Evolutionary conservation across 2,797 vertebrate genomes (phyloP).

Genomic region (Otolemur crassicaudatus): DNA sequence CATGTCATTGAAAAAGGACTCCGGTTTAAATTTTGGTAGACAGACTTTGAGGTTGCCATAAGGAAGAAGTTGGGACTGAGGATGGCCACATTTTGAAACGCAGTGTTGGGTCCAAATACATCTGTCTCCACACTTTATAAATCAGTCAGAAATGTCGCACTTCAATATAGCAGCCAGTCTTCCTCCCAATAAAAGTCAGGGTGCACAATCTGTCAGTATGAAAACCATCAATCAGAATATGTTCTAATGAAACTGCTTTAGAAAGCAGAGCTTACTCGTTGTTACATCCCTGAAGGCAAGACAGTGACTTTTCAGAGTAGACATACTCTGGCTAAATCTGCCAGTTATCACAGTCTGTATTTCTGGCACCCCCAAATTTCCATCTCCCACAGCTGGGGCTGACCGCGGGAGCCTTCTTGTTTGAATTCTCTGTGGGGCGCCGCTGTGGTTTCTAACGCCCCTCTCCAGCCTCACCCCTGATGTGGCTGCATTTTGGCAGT

Average conservation of each 20-base stretch:
- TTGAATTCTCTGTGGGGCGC: not conserved
- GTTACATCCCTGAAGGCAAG: not conserved
- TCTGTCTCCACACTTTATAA: not conserved
- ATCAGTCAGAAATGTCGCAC: not conserved
- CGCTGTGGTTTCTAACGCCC: not conserved
- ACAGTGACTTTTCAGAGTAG: not conserved
- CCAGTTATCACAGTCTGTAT: not conserved
- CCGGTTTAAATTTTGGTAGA: not conserved
- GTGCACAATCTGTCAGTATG: not conserved
- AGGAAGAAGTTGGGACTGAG: not conserved
- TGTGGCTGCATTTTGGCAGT: not conserved
- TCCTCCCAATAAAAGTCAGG: not conserved
- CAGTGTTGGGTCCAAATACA: not conserved
- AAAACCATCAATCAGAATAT: not conserved
- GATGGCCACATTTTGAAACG: not conserved
- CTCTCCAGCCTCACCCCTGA: not conserved
- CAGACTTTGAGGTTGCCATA: not conserved
- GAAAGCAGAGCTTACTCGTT: not conserved
- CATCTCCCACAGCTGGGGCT: not conserved
- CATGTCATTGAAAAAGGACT: not conserved
- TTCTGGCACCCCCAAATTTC: not conserved
- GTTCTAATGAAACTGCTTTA: slow-evolving; percentile 30
- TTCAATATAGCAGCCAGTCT: not conserved
- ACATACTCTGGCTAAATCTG: not conserved
- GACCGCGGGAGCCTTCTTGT: not conserved